Conservation (phyloP, 1,140 invertebrate genomes). For the Chymomyza costata region DNA sequence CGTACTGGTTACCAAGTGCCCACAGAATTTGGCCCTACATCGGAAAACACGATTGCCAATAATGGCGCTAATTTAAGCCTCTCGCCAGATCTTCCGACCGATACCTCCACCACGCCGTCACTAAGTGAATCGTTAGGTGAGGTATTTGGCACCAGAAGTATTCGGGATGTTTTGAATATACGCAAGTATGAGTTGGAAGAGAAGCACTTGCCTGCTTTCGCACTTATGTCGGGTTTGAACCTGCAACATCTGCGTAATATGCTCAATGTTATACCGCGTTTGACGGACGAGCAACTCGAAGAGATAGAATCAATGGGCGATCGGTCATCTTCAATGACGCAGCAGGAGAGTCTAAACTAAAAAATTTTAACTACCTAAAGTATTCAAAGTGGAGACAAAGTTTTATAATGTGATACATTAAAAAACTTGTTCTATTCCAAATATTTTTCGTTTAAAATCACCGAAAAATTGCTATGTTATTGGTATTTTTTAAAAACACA, state of each 20-base stretch:
- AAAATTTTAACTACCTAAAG: not conserved
- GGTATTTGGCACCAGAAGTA: slow-evolving; percentile 47
- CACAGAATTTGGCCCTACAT: not conserved
- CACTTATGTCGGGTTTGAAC: slow-evolving; percentile 41
- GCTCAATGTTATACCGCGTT: slow-evolving; percentile 27
- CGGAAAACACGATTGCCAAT: not conserved
- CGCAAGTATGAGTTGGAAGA: slow-evolving; percentile 35
- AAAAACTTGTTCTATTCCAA: too few relatives aligned
- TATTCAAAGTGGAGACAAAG: not conserved
- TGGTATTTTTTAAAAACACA: too few relatives aligned
- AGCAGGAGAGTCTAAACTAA: not conserved
- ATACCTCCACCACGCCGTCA: slow-evolving; percentile 29
- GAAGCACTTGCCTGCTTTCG: slow-evolving; percentile 42
- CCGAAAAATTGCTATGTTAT: too few relatives aligned
- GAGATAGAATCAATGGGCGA: too few relatives aligned
- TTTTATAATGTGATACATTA: not conserved
- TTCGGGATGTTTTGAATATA: slow-evolving; percentile 28
- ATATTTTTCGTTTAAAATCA: too few relatives aligned
- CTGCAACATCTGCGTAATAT: slow-evolving; percentile 32
- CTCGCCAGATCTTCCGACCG: slow-evolving; percentile 10
- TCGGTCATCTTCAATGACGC: too few relatives aligned
- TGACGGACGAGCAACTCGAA: slow-evolving; percentile 34
- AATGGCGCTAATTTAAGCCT: not conserved
- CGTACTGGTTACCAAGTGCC: not conserved
- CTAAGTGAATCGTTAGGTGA: slow-evolving; percentile 46